These are phyloP conservation scores for Psammodynastes pulverulentus DNA, from an alignment of 2,113 vertebrate species.

Conservation along the genomic window DNA sequence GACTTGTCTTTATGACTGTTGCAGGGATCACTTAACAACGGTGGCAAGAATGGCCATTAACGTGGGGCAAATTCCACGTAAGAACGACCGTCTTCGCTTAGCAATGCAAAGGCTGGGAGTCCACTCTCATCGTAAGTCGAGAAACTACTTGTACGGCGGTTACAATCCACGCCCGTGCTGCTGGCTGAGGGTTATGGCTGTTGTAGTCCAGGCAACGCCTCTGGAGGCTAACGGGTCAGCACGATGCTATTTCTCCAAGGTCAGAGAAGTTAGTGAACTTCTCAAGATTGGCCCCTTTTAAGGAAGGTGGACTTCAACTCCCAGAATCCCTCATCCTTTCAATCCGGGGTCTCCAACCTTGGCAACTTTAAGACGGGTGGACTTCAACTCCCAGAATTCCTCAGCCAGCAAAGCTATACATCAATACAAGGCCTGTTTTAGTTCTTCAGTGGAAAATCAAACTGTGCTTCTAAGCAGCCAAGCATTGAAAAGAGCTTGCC, in stretches of 20 bases:
- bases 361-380: no score
- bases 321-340: not conserved
- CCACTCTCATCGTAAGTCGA: no score
- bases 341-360: no score
- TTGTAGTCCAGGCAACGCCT: not conserved
- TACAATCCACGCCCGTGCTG: not conserved
- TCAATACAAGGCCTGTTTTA: not conserved
- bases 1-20: no score
- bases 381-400: no score
- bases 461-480: not conserved
- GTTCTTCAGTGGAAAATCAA: not conserved
- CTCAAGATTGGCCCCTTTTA: not conserved
- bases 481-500: not conserved
- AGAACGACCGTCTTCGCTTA: no score
- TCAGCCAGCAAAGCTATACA: no score
- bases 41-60: no score
- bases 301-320: not conserved
- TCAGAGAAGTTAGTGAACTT: not conserved
- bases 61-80: no score
- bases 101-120: no score
- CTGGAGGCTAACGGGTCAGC: not conserved
- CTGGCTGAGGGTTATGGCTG: not conserved
- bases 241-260: not conserved
- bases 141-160: not conserved
- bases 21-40: no score